Conservation (phyloP, 2,113 vertebrate species). For the Mustelus asterias region DNA sequence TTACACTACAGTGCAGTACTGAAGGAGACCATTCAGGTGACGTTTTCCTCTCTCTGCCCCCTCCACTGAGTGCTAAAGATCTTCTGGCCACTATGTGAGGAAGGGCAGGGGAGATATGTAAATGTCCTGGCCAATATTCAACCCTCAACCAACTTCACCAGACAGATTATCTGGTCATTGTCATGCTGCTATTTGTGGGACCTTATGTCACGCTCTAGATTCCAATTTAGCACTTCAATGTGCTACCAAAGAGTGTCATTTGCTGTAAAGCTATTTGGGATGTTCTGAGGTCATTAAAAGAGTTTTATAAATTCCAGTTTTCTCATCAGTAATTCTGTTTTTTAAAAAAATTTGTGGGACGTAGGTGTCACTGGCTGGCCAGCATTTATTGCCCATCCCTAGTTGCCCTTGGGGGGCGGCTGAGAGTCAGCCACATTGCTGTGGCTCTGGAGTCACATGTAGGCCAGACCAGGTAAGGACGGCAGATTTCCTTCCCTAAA, state of each 20-base stretch:
- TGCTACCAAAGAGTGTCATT: not conserved
- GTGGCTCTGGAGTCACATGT: no score
- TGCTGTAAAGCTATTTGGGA: not conserved
- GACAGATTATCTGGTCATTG: not conserved
- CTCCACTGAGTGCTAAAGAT: not conserved
- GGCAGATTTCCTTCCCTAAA: no score
- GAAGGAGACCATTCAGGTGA: not conserved
- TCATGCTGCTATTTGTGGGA: not conserved
- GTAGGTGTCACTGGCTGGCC: no score
- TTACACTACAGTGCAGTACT: not conserved
- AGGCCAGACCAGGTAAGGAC: no score
- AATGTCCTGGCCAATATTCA: not conserved
- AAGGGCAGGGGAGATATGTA: not conserved
- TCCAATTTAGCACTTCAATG: not conserved
- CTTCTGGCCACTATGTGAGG: not conserved
- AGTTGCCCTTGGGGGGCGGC: no score
- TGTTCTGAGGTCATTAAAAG: not conserved
- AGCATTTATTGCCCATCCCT: no score
- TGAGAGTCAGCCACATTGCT: no score
- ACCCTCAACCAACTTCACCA: no score
- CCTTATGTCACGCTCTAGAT: not conserved
- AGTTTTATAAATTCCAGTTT: not conserved
- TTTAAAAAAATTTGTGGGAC: no score
- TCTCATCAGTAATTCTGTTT: not conserved
- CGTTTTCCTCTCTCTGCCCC: not conserved